phyloP scores from a whole-genome alignment of 2,797 vertebrate species.

The Gadopsis bispinosus region DNA sequence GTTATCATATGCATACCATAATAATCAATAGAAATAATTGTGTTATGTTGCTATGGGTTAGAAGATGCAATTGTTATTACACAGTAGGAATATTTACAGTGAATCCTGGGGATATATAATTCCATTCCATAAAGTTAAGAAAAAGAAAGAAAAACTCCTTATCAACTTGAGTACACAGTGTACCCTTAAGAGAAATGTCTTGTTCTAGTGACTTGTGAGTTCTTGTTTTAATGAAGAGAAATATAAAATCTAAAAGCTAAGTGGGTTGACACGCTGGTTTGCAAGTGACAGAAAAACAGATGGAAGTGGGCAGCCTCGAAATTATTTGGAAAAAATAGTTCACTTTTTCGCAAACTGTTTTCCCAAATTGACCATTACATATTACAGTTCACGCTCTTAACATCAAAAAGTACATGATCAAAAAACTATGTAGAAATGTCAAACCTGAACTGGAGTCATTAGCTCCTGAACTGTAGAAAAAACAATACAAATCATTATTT shows the following conservation, averaged over 20 bases:
- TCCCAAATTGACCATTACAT: too few species aligned
- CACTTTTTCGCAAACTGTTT: background rate
- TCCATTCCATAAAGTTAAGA: background rate
- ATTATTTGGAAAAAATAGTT: background rate
- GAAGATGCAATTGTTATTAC: background rate
- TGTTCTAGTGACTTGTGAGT: background rate
- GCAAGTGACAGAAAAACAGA: background rate
- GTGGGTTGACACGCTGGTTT: too few species aligned
- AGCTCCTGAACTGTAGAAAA: background rate
- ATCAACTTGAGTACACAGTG: slow-evolving; percentile 12
- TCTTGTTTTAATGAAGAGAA: background rate
- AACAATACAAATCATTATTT: background rate
- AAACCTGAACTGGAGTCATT: background rate
- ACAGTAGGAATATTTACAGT: background rate
- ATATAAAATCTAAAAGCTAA: background rate
- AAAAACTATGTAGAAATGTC: background rate
- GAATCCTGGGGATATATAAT: background rate
- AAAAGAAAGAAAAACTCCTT: background rate
- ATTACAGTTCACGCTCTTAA: background rate
- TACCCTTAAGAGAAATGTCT: background rate
- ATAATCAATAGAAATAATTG: background rate
- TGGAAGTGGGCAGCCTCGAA: background rate
- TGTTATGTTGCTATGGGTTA: background rate
- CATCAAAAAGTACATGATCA: too few species aligned
- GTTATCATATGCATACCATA: background rate